Evolutionary conservation across 2,113 vertebrate species (phyloP), one percentile per base, ranked within the genome.

Genomic region (Grammomys dolichurus): DNA sequence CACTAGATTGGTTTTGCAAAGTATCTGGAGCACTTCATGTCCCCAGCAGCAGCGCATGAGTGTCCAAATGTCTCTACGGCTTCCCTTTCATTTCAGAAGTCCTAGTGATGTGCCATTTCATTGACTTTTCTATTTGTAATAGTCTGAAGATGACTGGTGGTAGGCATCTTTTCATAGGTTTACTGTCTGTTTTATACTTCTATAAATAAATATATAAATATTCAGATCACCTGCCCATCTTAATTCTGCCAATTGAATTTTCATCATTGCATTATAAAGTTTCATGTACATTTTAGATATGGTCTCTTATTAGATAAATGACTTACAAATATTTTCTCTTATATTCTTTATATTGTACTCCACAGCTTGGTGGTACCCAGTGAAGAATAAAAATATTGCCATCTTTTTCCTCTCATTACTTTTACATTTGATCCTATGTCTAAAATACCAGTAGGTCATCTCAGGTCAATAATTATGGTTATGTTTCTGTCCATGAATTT

Each of bases 251-350:
- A 56, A 33, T 72, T 91, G 6, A 63, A 56, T 77, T 60, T 73
- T 60, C 31, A 78, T 48, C 77, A 72, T 26, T n/a, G 33, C 87
- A 43, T 73, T 91, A n/a, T 28, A 58, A 89, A 56, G 36, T 17
- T 76, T 13, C 8, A 48, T 70, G 17, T 17, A 26, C 80, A 60
- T 76, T 90, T 78, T 75, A 40, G 36, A 73, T 73, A 40, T 13
- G 31, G 22, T 72, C 69, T 73, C n/a, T 58, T 73, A 58, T 63
- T 56, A 63, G 33, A 87, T 77, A 92, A 40, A 48, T 48, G 19
- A 82, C 70, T 90, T 87, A 16, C n/a, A 86, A 93, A 60, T 76
- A 76, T 77, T 81, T 86, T 77, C n/a, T 92, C 26, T 36, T 60
- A 43, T 82, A 51, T 7, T 73, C 1, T 95, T 28, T 31, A 36